Evolutionary conservation across 2,888 invertebrate species (phyloP), one percentile per base, ranked within the genome.

Genomic region (Drosophila phalerata): DNA sequence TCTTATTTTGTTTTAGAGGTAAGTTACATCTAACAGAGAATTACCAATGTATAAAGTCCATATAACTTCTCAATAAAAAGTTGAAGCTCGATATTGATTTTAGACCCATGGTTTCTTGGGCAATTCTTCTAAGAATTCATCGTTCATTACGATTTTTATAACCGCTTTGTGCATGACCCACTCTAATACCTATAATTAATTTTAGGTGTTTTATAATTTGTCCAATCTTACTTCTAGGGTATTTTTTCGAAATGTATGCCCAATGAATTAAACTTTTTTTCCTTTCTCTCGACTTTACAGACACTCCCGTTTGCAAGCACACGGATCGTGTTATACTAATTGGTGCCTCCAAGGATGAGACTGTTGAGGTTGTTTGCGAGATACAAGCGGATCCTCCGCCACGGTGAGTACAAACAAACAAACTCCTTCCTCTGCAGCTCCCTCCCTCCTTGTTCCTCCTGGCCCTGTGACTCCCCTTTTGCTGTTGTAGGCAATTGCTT

Each of bases 341-440:
- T 86, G 98, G 98, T 17, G 98, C 97, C 73, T 97, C 97, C 73
- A 94, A 97, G 63, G 96, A 96, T 76, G 98, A 98, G 93, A 95
- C 96, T 62, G 95, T 97, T 81, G 96, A 97, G 92, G 96, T 98
- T 86, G 94, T 95, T 69, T 98, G 98, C 93, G 97, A 96, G 93
- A 96, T 98, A 89, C 97, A 98, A 93, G 97, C 98, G 11, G 97
- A 98, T 94, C 98, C 98, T 28, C 97, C 97, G 55, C 97, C 97
- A 62, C 91, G 92, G 92, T 92, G 84, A 85, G 85, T 76, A 61
- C 40, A 64, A 64, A 73, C 49, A 68, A 45, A 47, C n/a, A 30
- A 28, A 28, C 28, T 28, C 8, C 28, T 1, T 1, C 1, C 28
- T 28, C 28, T 30, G 30, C 30, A 30, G 10, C 6, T 8, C 28